Base-by-base conservation (phyloP, 2,113 vertebrate species). In the Atlantisia rogersi region DNA sequence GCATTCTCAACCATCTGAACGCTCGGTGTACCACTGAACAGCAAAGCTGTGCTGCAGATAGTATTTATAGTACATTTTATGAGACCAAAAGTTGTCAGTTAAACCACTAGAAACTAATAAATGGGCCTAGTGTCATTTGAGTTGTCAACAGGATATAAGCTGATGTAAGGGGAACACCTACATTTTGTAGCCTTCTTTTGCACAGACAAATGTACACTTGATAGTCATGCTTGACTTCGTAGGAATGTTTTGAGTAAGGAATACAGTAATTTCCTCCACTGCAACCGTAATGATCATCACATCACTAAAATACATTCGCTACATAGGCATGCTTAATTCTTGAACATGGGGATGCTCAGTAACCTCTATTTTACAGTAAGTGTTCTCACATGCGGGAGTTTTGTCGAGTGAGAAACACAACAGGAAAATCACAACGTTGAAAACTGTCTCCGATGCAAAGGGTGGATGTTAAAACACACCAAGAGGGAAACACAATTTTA, bases 91-190 rank as follows among this genome's bases (percentile, higher is more conserved):
- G 75, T 94, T 95, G 95, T 95, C 96, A 97, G 96, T 97, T 97
- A 97, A 97, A 97, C 97, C 97, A 97, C 97, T 80, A 95, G 95
- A 97, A 95, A 97, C 93, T 95, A 95, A 96, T 97, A 94, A 95
- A 96, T 92, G 81, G 56, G 94, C 78, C 80, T 95, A 91, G 86
- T 95, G 88, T 92, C 95, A 97, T 94, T 90, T 97, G 90, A 94
- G 82, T 58, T 95, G 96, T 97, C 95, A 97, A 96, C 96, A 97
- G 97, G 96, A 97, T 97, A 97, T 91, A 97, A 94, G 90, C 64
- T 93, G 81, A 93, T 96, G 90, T 90, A 95, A 95, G 90, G 93
- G 90, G 90, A 97, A 96, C 94, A 97, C 94, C 97, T 97, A 96
- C 90, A 32, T 90, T 92, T 95, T 95, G 62, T 56, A 92, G 78